Evolutionary conservation across 1,140 invertebrate species (phyloP).

Genomic region (Agrilus planipennis): DNA sequence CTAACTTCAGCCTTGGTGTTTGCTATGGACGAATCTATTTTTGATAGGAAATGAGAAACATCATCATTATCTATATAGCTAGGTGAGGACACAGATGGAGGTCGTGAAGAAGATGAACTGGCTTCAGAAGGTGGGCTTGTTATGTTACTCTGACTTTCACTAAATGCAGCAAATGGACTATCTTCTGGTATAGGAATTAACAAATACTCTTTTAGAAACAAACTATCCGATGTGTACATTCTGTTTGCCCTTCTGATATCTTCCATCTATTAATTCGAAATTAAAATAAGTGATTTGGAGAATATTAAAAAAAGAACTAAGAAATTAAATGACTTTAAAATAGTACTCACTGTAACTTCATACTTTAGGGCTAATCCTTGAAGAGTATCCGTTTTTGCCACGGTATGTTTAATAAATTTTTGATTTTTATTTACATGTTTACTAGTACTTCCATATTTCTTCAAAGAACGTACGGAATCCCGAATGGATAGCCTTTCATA

Average conservation of each 20-base stretch:
- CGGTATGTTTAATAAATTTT: slow-evolving; percentile 65
- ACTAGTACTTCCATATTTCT: slow-evolving; percentile 82
- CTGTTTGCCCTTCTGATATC: slow-evolving; percentile 79
- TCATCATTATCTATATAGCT: slow-evolving; percentile 43
- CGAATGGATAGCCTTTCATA: slow-evolving; percentile 76
- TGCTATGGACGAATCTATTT: slow-evolving; percentile 78
- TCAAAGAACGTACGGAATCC: slow-evolving; percentile 65
- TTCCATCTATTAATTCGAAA: slow-evolving; percentile 60
- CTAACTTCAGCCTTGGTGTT: slow-evolving; percentile 75
- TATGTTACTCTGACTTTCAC: no score
- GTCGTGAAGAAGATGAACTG: slow-evolving; percentile 1
- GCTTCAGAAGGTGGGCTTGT: slow-evolving; percentile 2
- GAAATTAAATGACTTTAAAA: neutral
- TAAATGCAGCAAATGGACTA: slow-evolving; percentile 30
- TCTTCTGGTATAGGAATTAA: slow-evolving; percentile 63
- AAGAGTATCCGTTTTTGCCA: slow-evolving; percentile 73
- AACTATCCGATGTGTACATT: slow-evolving; percentile 78
- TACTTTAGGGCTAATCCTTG: slow-evolving; percentile 88
- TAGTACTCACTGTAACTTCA: slow-evolving; percentile 69
- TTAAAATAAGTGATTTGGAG: slow-evolving; percentile 3
- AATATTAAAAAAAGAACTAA: slow-evolving; percentile 12
- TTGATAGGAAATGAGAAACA: slow-evolving; percentile 71
- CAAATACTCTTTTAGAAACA: slow-evolving; percentile 71
- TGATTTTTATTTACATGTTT: slow-evolving; percentile 49
- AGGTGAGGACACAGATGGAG: slow-evolving; percentile 13